A percentile compares a stretch with the other conserved stretches of the same genome.
Conservation (phyloP, 2,888 invertebrate genomes). For the Agriopis leucophaearia region DNA sequence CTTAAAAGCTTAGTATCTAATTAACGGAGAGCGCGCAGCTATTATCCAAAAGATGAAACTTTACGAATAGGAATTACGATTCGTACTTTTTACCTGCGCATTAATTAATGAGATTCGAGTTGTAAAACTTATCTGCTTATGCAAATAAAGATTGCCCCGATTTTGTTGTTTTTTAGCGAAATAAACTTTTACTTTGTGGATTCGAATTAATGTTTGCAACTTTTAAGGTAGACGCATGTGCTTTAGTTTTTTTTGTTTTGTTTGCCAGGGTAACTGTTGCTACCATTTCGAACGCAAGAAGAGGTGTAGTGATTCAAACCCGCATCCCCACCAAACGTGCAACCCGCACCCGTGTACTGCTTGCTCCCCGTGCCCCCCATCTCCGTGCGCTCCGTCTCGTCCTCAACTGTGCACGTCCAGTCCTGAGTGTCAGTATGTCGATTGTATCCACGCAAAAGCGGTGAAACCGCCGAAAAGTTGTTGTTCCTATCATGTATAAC, state of each 20-base stretch:
- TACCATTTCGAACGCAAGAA: constrained; percentile 69
- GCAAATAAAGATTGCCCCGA: constrained; percentile 62
- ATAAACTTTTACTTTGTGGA: constrained; percentile 27
- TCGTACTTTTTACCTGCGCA: constrained; percentile 72
- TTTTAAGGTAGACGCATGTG: background rate
- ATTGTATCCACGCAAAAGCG: constrained; percentile 54
- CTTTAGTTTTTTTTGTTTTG: constrained; percentile 46
- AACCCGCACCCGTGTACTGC: background rate
- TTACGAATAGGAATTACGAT: constrained; percentile 67
- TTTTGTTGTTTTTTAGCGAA: constrained; percentile 52
- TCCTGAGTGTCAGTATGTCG: constrained; percentile 54
- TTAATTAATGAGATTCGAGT: constrained; percentile 75
- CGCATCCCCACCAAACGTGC: constrained; percentile 3
- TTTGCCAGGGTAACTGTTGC: constrained; percentile 72
- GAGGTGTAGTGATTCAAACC: constrained; percentile 25
- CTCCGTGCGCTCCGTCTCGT: constrained; percentile 39
- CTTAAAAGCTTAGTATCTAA: constrained; percentile 60
- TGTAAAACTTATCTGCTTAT: constrained; percentile 73
- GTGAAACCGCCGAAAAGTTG: constrained; percentile 46
- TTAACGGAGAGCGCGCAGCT: constrained; percentile 70
- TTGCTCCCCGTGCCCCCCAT: constrained; percentile 1
- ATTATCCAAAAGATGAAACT: constrained; percentile 71
- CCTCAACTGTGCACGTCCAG: constrained; percentile 33
- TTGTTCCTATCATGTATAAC: constrained; percentile 55
- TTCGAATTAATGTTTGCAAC: constrained; percentile 9